Percentiles rank a stretch among this genome's conserved stretches.
phyloP scores from a whole-genome alignment of 1,140 invertebrate genomes.

The Ips typographus region DNA sequence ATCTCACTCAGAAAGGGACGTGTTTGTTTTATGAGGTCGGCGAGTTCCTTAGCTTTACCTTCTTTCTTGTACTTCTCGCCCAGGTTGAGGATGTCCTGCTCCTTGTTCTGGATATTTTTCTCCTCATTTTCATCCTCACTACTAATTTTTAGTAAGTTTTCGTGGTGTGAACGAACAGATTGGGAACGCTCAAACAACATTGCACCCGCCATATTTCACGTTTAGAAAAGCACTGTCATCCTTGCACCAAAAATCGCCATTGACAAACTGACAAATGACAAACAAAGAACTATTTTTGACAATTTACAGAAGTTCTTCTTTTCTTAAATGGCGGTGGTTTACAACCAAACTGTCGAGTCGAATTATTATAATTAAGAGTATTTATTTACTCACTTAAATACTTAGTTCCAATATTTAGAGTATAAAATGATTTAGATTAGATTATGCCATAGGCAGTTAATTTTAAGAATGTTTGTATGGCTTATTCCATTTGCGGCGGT shows the following conservation, averaged over 20 bases:
- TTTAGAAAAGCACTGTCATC: constrained; percentile 52
- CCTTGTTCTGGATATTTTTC: constrained; percentile 83
- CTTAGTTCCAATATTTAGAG: too few species aligned
- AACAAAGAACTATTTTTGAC: not conserved
- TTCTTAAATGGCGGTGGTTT: too few species aligned
- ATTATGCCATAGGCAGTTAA: too few species aligned
- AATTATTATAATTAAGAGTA: too few species aligned
- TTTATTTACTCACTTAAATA: too few species aligned
- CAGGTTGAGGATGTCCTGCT: constrained; percentile 86
- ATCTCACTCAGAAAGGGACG: constrained; percentile 92
- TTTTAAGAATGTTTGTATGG: too few species aligned
- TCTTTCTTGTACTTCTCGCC: constrained; percentile 89
- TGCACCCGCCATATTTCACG: constrained; percentile 75
- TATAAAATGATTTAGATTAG: too few species aligned
- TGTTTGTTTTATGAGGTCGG: constrained; percentile 89
- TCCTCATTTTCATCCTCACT: constrained; percentile 72
- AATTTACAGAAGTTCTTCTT: not conserved
- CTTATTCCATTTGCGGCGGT: too few species aligned
- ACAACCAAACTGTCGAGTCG: too few species aligned
- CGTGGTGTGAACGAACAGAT: constrained; percentile 69
- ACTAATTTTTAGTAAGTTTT: constrained; percentile 73
- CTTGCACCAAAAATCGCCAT: too few species aligned
- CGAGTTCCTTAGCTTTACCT: constrained; percentile 90
- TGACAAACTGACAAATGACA: not conserved
- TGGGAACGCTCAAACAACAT: constrained; percentile 81